phyloP scores from a whole-genome alignment of 2,888 invertebrate species.

The Griposia aprilina region DNA sequence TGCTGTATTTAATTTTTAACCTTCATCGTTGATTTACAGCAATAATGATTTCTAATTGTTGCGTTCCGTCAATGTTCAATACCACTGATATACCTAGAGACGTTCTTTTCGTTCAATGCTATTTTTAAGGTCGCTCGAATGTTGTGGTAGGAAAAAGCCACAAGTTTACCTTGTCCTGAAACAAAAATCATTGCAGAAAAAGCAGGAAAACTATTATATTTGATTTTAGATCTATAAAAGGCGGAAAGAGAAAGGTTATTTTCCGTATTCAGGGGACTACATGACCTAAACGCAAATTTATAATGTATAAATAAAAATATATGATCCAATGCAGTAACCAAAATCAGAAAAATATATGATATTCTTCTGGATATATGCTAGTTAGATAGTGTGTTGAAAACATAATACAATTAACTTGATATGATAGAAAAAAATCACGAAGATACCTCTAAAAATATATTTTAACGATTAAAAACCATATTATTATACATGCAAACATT shows the following conservation, averaged over 20 bases:
- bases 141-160: slow-evolving; percentile 4
- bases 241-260: not conserved
- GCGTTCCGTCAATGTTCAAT: slow-evolving; percentile 53
- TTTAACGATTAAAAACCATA: too few species aligned
- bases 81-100: slow-evolving; percentile 16
- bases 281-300: too few species aligned
- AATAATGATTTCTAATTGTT: slow-evolving; percentile 60
- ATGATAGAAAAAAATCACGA: too few species aligned
- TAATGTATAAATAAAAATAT: too few species aligned
- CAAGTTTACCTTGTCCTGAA: not conserved
- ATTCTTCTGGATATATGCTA: too few species aligned
- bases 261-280: too few species aligned
- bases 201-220: not conserved
- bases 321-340: too few species aligned
- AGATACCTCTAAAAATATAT: too few species aligned
- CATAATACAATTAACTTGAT: too few species aligned
- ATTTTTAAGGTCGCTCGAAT: slow-evolving; percentile 13
- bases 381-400: too few species aligned
- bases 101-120: slow-evolving; percentile 20
- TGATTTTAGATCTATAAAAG: not conserved
- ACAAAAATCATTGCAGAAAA: not conserved
- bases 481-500: too few species aligned
- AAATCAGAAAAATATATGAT: too few species aligned
- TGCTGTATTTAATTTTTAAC: slow-evolving; percentile 27
- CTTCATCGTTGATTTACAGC: slow-evolving; percentile 54